Percentiles rank a stretch among this genome's conserved stretches.
These are phyloP conservation scores for Myripristis murdjan DNA, from an alignment of 2,797 vertebrate species.

Conservation along the genomic window DNA sequence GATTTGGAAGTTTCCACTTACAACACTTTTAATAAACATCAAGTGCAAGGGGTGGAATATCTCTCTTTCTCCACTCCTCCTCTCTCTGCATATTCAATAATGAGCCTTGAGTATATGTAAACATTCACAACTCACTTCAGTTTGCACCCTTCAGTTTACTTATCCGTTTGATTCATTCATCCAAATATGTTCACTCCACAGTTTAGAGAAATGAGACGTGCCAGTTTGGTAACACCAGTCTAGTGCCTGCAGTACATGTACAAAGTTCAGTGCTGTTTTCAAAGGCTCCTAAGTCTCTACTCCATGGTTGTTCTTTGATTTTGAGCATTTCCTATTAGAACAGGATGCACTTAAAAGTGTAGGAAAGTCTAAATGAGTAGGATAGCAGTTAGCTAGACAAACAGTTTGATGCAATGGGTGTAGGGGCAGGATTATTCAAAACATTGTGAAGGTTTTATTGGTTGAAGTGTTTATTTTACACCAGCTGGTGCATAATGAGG, in stretches of 20 bases:
- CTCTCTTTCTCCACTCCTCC: neutral
- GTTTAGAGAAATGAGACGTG: neutral
- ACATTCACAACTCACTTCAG: neutral
- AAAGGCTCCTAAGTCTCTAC: neutral
- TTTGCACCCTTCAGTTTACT: neutral
- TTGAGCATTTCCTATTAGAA: no score
- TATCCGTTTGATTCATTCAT: neutral
- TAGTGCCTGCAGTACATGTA: neutral
- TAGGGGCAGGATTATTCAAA: no score
- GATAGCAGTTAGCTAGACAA: no score
- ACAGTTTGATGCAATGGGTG: no score
- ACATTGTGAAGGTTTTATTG: no score
- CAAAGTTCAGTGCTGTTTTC: neutral
- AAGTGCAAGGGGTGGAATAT: neutral
- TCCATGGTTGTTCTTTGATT: neutral
- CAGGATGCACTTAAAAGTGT: no score
- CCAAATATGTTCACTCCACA: neutral
- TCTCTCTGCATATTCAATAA: neutral
- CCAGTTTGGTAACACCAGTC: neutral
- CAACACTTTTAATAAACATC: conserved; percentile 1
- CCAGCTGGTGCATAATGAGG: no score
- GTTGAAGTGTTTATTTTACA: no score
- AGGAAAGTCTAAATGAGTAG: no score
- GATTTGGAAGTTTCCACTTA: conserved; percentile 34
- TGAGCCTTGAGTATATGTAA: neutral